phyloP scores from a whole-genome alignment of 2,888 invertebrate species.

The Metellina segmentata region DNA sequence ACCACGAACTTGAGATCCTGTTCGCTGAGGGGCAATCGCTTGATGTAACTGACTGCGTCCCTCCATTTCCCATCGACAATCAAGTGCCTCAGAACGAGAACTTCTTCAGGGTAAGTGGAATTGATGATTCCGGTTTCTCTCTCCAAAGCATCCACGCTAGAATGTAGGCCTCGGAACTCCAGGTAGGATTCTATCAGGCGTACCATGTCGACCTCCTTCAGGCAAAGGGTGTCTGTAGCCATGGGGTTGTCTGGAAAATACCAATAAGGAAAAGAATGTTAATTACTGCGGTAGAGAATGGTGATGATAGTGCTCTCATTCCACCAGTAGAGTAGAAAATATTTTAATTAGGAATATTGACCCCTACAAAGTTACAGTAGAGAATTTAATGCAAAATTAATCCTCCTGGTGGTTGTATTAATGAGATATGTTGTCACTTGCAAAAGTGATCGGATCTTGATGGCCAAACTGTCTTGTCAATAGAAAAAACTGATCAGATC shows the following conservation, averaged over 20 bases:
- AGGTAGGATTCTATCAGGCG: constrained; percentile 28
- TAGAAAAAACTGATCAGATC: too few species aligned
- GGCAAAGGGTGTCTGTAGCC: constrained; percentile 2
- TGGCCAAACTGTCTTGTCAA: too few species aligned
- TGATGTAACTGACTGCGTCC: constrained; percentile 13
- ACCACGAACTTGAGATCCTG: constrained; percentile 7
- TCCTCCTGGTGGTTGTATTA: too few species aligned
- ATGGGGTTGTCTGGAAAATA: not conserved
- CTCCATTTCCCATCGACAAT: constrained; percentile 38
- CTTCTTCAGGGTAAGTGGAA: not conserved
- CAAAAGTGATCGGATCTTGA: too few species aligned
- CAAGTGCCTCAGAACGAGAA: constrained; percentile 14
- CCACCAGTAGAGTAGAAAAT: too few species aligned
- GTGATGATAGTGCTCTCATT: too few species aligned
- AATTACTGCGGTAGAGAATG: too few species aligned
- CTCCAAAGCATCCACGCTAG: constrained; percentile 39
- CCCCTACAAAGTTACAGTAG: too few species aligned
- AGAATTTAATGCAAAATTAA: too few species aligned
- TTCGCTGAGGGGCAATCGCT: constrained; percentile 10
- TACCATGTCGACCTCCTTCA: constrained; percentile 43
- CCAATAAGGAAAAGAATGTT: too few species aligned
- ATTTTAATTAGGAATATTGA: too few species aligned
- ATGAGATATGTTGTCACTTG: too few species aligned
- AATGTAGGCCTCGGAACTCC: constrained; percentile 12
- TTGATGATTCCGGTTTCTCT: constrained; percentile 41